phyloP scores from a whole-genome alignment of 2,888 invertebrate genomes.

The Neoitamus cyanurus region DNA sequence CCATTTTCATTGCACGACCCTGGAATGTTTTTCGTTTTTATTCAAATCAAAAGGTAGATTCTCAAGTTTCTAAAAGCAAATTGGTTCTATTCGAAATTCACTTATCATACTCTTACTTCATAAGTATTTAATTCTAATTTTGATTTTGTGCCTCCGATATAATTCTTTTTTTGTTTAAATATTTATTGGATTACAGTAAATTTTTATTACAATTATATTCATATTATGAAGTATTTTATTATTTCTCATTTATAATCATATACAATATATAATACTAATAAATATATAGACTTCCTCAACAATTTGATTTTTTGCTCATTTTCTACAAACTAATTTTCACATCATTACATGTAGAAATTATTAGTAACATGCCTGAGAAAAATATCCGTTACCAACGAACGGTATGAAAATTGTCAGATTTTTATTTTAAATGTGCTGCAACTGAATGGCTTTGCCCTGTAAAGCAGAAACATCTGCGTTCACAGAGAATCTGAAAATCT shows the following conservation, averaged over 20 bases:
- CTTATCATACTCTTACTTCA: slow-evolving; percentile 20
- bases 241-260: slow-evolving; percentile 43
- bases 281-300: slow-evolving; percentile 50
- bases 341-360: background rate
- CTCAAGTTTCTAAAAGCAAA: slow-evolving; percentile 1
- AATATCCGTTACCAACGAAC: background rate
- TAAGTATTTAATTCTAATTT: slow-evolving; percentile 52
- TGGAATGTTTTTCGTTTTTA: background rate
- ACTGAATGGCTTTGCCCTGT: background rate
- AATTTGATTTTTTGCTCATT: slow-evolving; percentile 51
- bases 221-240: slow-evolving; percentile 43
- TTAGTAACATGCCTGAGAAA: background rate
- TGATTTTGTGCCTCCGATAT: slow-evolving; percentile 54
- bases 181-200: slow-evolving; percentile 42
- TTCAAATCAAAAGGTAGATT: background rate
- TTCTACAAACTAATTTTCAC: slow-evolving; percentile 48
- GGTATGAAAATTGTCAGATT: background rate
- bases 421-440: background rate
- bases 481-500: background rate
- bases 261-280: slow-evolving; percentile 49
- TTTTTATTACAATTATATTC: slow-evolving; percentile 40
- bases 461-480: background rate
- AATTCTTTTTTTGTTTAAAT: slow-evolving; percentile 35
- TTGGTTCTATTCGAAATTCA: background rate
- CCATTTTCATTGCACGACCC: slow-evolving; percentile 5